Evolutionary conservation across 1,140 invertebrate species (phyloP).

Genomic region (Geopemphigus sp.): DNA sequence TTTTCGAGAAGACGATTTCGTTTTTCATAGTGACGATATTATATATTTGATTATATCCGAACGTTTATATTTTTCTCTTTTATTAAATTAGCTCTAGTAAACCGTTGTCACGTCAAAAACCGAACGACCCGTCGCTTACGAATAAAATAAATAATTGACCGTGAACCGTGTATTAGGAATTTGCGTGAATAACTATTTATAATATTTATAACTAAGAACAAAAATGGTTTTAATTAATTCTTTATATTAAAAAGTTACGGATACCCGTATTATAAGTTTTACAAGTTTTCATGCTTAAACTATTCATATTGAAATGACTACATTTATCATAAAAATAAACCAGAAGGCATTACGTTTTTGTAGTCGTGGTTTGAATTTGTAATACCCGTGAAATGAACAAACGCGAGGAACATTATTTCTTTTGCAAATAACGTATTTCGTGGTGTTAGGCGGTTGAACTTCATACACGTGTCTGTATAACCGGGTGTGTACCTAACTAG

Average conservation of each 20-base stretch:
- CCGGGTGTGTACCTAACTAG: background rate
- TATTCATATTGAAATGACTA: background rate
- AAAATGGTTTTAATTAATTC: slow-evolving; percentile 7
- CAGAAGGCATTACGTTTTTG: background rate
- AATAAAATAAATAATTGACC: background rate
- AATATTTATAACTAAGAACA: background rate
- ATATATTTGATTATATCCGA: background rate
- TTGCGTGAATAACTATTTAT: no score
- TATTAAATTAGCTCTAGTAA: background rate
- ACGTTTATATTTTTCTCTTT: background rate
- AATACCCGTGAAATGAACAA: slow-evolving; percentile 11
- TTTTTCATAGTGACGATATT: background rate
- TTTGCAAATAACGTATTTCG: slow-evolving; percentile 8
- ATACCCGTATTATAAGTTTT: background rate
- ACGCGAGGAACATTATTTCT: background rate
- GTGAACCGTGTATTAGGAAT: background rate
- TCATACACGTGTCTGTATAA: background rate
- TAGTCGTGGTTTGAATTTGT: background rate
- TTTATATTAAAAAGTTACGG: background rate
- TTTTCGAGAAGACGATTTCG: background rate
- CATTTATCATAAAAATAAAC: background rate
- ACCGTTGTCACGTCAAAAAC: background rate
- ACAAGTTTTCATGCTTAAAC: slow-evolving; percentile 11
- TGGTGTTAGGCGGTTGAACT: slow-evolving; percentile 5
- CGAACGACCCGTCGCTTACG: background rate